These are phyloP conservation scores for Sterrhoptilus dennistouni DNA, from an alignment of 2,113 vertebrate species.

Conservation along the genomic window DNA sequence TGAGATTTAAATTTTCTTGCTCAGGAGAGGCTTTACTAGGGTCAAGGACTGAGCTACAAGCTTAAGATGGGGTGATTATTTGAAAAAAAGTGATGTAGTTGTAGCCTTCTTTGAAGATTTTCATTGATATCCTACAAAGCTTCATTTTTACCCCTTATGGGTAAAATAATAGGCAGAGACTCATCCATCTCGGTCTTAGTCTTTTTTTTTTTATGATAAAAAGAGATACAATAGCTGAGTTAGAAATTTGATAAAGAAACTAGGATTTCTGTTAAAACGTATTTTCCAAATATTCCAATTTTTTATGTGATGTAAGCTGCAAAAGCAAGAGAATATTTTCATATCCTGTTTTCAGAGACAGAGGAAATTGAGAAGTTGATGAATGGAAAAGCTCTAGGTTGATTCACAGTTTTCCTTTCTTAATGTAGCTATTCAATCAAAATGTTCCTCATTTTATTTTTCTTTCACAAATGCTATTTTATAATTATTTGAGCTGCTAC, in stretches of 20 bases:
- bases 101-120: background rate
- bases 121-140: background rate
- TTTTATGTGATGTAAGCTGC: background rate
- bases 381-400: background rate
- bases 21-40: background rate
- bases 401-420: background rate
- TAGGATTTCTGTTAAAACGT: background rate
- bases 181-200: background rate
- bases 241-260: background rate
- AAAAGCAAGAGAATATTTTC: conserved; percentile 12
- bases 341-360: conserved; percentile 13
- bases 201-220: background rate
- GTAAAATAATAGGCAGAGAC: background rate
- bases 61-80: background rate
- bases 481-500: background rate
- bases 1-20: background rate
- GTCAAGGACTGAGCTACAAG: background rate
- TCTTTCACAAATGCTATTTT: background rate
- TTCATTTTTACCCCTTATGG: background rate
- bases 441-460: background rate
- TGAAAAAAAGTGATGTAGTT: background rate
- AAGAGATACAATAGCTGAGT: background rate
- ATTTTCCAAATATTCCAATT: background rate
- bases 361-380: conserved; percentile 16
- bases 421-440: background rate